Evolutionary conservation across 1,140 invertebrate genomes (phyloP).

Genomic region (Mamestra configurata): DNA sequence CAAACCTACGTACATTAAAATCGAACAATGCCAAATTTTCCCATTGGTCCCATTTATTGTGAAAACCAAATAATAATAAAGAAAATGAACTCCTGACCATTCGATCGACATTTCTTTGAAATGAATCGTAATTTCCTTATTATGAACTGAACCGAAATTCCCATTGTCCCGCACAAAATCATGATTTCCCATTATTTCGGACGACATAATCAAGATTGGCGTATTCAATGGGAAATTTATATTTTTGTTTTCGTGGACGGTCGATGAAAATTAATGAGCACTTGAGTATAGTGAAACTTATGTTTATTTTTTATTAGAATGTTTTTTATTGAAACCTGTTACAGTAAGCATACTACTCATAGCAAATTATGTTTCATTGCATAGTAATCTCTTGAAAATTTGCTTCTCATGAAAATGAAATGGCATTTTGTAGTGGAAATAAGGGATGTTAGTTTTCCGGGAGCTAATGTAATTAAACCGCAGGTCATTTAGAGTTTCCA

Average conservation of each 20-base stretch:
- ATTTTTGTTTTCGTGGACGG: neutral
- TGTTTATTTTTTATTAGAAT: neutral
- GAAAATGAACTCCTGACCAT: neutral
- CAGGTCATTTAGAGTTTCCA: neutral
- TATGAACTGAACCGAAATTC: neutral
- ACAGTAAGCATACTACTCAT: too few relatives aligned
- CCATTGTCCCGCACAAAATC: constrained; percentile 14
- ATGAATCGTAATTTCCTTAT: constrained; percentile 6
- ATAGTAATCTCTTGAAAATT: too few relatives aligned
- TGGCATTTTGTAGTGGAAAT: too few relatives aligned
- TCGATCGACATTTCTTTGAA: neutral
- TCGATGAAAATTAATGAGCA: constrained; percentile 14
- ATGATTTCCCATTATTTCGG: constrained; percentile 20
- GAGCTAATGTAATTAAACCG: neutral
- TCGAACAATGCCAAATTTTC: neutral
- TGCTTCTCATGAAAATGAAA: too few relatives aligned
- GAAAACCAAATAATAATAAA: neutral
- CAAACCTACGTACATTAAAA: neutral
- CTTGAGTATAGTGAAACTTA: neutral
- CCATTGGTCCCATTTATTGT: neutral
- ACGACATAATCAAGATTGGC: constrained; percentile 12
- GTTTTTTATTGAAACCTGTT: neutral
- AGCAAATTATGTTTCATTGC: too few relatives aligned
- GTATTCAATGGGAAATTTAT: constrained; percentile 25
- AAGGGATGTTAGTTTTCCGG: neutral